Conservation (phyloP, 2,113 vertebrate species). For the Ochotona curzoniae region DNA sequence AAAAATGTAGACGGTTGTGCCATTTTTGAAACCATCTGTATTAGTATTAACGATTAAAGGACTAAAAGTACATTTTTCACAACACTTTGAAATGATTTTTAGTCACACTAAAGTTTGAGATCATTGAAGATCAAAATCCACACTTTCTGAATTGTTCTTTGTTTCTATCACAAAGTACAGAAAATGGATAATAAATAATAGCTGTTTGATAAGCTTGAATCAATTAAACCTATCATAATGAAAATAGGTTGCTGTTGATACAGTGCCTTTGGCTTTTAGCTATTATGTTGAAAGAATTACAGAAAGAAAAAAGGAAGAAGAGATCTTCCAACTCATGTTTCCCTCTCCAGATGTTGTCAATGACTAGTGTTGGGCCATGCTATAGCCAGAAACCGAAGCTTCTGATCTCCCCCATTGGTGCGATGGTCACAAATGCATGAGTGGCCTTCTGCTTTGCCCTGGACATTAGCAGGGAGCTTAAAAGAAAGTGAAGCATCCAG, state of each 20-base stretch:
- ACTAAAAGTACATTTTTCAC: conserved; percentile 20
- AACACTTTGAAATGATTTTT: not conserved
- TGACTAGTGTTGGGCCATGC: no score
- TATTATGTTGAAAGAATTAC: no score
- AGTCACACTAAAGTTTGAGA: not conserved
- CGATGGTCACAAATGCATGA: no score
- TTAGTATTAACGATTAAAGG: not conserved
- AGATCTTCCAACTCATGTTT: no score
- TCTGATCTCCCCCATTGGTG: no score
- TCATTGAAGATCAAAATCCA: not conserved
- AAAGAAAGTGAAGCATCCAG: no score
- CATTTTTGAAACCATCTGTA: not conserved
- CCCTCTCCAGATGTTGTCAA: no score
- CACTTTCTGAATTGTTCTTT: not conserved
- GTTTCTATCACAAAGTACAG: not conserved
- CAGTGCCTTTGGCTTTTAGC: not conserved
- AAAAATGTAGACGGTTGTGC: not conserved
- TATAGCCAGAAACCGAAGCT: no score
- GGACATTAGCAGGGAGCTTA: no score
- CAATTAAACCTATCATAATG: not conserved
- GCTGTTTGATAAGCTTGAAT: not conserved
- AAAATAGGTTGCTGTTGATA: not conserved
- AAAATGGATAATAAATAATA: not conserved
- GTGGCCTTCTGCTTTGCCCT: no score
- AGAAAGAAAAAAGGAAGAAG: no score